Evolutionary conservation across 2,888 invertebrate genomes (phyloP).

Genomic region (Eueremaeus valkanovi): DNA sequence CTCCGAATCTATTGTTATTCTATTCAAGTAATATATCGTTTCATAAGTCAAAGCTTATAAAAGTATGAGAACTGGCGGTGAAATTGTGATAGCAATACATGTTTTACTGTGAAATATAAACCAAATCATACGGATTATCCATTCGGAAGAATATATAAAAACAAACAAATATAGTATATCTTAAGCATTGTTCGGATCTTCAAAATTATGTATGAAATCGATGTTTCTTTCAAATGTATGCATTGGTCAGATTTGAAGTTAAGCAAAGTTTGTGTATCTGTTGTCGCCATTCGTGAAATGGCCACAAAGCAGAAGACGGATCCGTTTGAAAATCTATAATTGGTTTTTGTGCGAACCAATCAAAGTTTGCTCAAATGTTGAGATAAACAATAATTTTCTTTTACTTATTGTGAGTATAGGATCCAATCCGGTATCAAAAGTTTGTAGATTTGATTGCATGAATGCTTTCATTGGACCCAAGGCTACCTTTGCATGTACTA

Average conservation of each 20-base stretch:
- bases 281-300: neutral
- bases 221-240: neutral
- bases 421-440: constrained; percentile 23
- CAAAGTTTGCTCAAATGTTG: constrained; percentile 18
- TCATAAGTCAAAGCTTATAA: neutral
- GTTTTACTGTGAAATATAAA: too few species aligned
- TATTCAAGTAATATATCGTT: neutral
- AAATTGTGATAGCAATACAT: neutral
- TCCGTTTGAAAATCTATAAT: constrained; percentile 25
- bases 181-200: neutral
- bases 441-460: constrained; percentile 33
- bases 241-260: neutral
- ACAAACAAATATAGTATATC: neutral
- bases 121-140: neutral
- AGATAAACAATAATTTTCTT: constrained; percentile 35
- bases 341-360: constrained; percentile 10
- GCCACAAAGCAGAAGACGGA: constrained; percentile 25
- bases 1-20: neutral
- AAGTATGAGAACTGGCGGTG: neutral
- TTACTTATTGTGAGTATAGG: constrained; percentile 21
- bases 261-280: neutral
- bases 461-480: constrained; percentile 31
- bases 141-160: neutral
- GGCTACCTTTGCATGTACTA: constrained; percentile 21
- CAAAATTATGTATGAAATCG: too few species aligned